Conservation (phyloP, 2,888 invertebrate genomes). For the Drosophila demipolita region DNA sequence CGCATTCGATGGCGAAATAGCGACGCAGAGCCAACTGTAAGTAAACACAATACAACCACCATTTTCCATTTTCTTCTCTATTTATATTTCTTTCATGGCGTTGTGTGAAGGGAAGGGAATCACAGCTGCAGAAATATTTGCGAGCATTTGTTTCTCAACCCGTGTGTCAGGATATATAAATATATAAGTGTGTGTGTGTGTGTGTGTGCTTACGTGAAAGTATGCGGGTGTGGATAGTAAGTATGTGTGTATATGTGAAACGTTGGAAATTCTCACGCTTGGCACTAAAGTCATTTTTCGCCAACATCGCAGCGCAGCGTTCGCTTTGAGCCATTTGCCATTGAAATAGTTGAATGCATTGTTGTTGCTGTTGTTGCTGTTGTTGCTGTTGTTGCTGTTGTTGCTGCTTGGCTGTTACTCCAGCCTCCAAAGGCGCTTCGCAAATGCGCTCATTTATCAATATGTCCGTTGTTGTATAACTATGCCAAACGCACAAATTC, state of each 20-base stretch:
- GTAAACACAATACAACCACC: conserved; percentile 3
- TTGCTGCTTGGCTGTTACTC: conserved; percentile 25
- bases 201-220: conserved; percentile 21
- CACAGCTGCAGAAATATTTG: conserved; percentile 78
- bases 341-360: conserved; percentile 66
- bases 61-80: background rate
- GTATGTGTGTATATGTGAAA: conserved; percentile 17
- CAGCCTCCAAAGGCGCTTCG: conserved; percentile 49
- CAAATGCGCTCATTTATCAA: conserved; percentile 82
- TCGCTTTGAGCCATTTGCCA: conserved; percentile 63
- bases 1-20: conserved; percentile 47
- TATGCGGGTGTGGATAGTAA: conserved; percentile 7
- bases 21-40: conserved; percentile 16
- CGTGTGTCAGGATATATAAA: conserved; percentile 5
- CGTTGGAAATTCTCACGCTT: conserved; percentile 73
- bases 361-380: conserved; percentile 3
- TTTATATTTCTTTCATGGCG: conserved; percentile 10
- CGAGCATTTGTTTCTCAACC: conserved; percentile 73
- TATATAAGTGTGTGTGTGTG: conserved; percentile 6
- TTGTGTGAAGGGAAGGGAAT: conserved; percentile 46
- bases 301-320: conserved; percentile 33
- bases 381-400: conserved; percentile 1
- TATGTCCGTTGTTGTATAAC: conserved; percentile 83
- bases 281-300: conserved; percentile 74
- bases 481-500: conserved; percentile 52